These are phyloP conservation scores for Scortum barcoo DNA, from an alignment of 2,113 vertebrate genomes.

Conservation along the genomic window DNA sequence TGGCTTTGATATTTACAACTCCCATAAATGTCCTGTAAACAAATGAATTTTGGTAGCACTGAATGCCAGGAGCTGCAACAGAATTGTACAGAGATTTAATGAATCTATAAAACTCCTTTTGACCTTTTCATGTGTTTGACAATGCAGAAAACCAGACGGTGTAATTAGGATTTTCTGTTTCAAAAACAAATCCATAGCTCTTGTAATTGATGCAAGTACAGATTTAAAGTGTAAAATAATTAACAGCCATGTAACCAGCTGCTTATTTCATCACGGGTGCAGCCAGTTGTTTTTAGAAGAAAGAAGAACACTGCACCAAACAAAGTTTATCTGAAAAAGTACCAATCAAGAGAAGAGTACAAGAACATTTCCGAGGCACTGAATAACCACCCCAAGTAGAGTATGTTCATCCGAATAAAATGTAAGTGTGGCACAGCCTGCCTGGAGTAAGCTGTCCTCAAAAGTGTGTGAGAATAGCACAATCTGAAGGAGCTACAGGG, in stretches of 20 bases:
- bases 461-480: not conserved
- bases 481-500: not conserved
- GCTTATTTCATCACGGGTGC: not conserved
- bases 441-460: conserved; percentile 1
- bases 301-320: not conserved
- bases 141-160: not conserved
- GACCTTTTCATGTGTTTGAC: conserved; percentile 10
- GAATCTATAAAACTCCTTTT: not conserved
- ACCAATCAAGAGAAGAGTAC: conserved; percentile 6
- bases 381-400: not conserved
- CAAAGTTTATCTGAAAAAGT: not conserved
- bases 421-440: not conserved
- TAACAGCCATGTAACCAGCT: not conserved
- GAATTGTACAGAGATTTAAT: not conserved
- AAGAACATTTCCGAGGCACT: not conserved
- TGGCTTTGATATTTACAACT: conserved; percentile 5
- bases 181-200: not conserved
- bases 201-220: not conserved
- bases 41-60: not conserved
- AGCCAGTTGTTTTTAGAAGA: not conserved
- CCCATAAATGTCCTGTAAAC: conserved; percentile 1
- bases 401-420: conserved; percentile 12
- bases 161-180: not conserved
- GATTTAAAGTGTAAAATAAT: not conserved
- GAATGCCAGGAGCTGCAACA: not conserved